Evolutionary conservation across 1,140 invertebrate species (phyloP).

Genomic region (Papilio glaucus): DNA sequence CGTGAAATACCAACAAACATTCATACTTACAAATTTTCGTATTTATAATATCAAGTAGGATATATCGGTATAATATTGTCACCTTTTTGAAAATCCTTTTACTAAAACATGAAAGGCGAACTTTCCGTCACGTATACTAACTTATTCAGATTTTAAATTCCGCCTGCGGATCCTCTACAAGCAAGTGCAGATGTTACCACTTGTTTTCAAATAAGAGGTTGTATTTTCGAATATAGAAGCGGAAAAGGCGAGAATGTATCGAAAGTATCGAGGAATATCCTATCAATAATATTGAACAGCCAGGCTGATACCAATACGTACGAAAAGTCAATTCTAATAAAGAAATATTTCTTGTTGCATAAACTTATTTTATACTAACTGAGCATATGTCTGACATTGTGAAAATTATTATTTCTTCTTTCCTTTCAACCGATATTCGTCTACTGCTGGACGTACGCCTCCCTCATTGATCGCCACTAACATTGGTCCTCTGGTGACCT

Average conservation of each 20-base stretch:
- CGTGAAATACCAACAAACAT: too few relatives aligned
- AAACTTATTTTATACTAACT: neutral
- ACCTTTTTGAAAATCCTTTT: neutral
- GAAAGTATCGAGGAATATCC: constrained; percentile 12
- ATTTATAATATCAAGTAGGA: too few relatives aligned
- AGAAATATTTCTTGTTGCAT: constrained; percentile 4
- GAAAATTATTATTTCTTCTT: too few relatives aligned
- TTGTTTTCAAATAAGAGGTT: constrained; percentile 26
- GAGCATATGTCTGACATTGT: too few relatives aligned
- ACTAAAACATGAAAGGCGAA: neutral
- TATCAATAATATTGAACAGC: constrained; percentile 16
- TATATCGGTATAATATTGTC: neutral
- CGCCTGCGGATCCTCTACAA: neutral
- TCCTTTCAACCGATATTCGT: too few relatives aligned
- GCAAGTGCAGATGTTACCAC: constrained; percentile 18
- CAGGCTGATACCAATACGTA: constrained; percentile 1
- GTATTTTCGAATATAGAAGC: constrained; percentile 14
- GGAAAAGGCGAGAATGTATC: neutral
- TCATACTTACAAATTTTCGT: too few relatives aligned
- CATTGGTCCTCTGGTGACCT: too few relatives aligned
- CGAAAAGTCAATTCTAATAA: constrained; percentile 23
- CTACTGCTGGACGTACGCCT: too few relatives aligned
- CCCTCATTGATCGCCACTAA: too few relatives aligned
- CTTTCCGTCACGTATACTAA: constrained; percentile 8
- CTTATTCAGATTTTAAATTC: constrained; percentile 29